Percentiles rank a stretch among this genome's conserved stretches.
These are phyloP conservation scores for Anabacerthia variegaticeps DNA, from an alignment of 2,797 vertebrate species.

Conservation along the genomic window DNA sequence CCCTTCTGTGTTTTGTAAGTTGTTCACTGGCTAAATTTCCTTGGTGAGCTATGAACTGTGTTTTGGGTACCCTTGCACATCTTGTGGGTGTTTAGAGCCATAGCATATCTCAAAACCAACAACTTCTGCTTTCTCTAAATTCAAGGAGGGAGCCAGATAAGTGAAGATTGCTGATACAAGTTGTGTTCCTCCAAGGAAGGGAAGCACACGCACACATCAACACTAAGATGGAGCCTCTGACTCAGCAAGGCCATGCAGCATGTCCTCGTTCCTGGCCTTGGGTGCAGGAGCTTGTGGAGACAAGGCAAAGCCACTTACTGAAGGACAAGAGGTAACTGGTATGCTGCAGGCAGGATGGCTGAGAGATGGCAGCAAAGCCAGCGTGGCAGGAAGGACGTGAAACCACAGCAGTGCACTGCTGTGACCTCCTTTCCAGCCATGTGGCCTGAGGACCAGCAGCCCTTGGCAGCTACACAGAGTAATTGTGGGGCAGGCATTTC, in stretches of 20 bases:
- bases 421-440: background rate
- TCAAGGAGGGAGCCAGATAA: background rate
- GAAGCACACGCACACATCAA: background rate
- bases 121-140: background rate
- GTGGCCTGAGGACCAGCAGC: background rate
- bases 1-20: background rate
- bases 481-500: background rate
- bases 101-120: background rate
- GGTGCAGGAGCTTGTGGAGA: background rate
- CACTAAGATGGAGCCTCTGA: background rate
- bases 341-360: background rate
- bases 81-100: background rate
- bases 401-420: background rate
- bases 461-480: background rate
- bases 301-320: background rate
- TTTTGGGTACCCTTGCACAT: background rate
- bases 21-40: background rate
- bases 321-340: background rate
- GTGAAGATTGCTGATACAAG: background rate
- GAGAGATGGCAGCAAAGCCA: background rate
- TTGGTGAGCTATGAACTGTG: background rate
- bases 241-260: background rate
- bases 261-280: rapidly evolving
- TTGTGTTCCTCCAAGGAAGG: background rate
- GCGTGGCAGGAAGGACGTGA: background rate